Base-by-base conservation (phyloP, 2,888 invertebrate genomes). In the Acronicta psi region DNA sequence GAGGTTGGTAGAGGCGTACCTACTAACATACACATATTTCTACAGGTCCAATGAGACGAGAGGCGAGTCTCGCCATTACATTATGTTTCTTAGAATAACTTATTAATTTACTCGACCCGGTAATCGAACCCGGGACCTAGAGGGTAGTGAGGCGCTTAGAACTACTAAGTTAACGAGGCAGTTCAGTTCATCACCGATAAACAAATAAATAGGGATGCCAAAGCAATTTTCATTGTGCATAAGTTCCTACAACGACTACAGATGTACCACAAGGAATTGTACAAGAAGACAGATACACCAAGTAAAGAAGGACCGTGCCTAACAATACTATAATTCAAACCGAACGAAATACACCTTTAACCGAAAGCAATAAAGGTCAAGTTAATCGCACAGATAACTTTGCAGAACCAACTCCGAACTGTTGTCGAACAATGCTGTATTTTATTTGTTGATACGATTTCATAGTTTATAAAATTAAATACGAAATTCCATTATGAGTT, bases 201-300 rank as follows among this genome's bases (percentile, higher is more conserved):
- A n/a, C n/a, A n/a, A n/a, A n/a, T n/a, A n/a, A n/a, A n/a, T n/a
- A n/a, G n/a, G n/a, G n/a, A n/a, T n/a, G n/a, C n/a, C n/a, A n/a
- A n/a, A n/a, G n/a, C n/a, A n/a, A 59, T 59, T 49, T 40, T 41
- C 69, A 60, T 29, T 82, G 66, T 87, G 81, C 54, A 65, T 51
- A 54, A 72, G 59, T 44, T 82, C 69, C 84, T 82, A 84, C 59
- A 75, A 68, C 42, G 49, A 55, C 52, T 58, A 76, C 82, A 85
- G 82, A 84, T 84, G 84, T 84, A 82, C 74, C 68, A 73, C 77
- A 69, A 81, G 73, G 77, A 80, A 85, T 80, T 79, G 81, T 83
- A 82, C 84, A 84, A 85, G 80, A 86, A 87, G 86, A 84, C 83
- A 78, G 82, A 73, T 85, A 85, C 82, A 87, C 82, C 83, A 83